These are phyloP conservation scores for Thymelicus sylvestris DNA, from an alignment of 2,888 invertebrate species.

Conservation along the genomic window DNA sequence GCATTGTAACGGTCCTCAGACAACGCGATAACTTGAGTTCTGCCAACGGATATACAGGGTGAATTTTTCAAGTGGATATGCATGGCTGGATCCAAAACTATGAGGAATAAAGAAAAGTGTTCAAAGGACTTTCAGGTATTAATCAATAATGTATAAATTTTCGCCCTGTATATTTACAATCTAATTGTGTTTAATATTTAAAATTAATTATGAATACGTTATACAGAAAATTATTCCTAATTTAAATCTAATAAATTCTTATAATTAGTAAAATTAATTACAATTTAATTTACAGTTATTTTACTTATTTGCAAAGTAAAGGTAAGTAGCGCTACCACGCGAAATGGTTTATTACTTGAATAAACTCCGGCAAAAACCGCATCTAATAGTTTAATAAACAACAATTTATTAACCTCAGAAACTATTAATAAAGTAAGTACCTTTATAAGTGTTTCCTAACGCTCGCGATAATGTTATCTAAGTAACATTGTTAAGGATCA, in stretches of 20 bases:
- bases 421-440: conserved; percentile 1
- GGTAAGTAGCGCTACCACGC: conserved; percentile 1
- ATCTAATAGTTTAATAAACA: conserved; percentile 22
- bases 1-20: conserved; percentile 15
- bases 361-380: conserved; percentile 14
- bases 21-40: neutral
- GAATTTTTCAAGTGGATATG: too few relatives aligned
- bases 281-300: neutral
- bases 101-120: too few relatives aligned
- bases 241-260: neutral
- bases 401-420: conserved; percentile 23
- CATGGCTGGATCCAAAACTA: too few relatives aligned
- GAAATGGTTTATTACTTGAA: neutral
- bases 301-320: neutral
- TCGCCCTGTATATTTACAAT: too few relatives aligned
- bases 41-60: neutral
- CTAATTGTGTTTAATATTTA: too few relatives aligned
- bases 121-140: too few relatives aligned
- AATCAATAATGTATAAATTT: too few relatives aligned
- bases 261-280: neutral
- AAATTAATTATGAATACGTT: neutral
- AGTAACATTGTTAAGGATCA: neutral
- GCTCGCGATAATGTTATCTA: conserved; percentile 8
- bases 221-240: neutral
- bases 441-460: neutral